Evolutionary conservation across 2,113 vertebrate genomes (phyloP).

Genomic region (Thinocorus orbignyianus): DNA sequence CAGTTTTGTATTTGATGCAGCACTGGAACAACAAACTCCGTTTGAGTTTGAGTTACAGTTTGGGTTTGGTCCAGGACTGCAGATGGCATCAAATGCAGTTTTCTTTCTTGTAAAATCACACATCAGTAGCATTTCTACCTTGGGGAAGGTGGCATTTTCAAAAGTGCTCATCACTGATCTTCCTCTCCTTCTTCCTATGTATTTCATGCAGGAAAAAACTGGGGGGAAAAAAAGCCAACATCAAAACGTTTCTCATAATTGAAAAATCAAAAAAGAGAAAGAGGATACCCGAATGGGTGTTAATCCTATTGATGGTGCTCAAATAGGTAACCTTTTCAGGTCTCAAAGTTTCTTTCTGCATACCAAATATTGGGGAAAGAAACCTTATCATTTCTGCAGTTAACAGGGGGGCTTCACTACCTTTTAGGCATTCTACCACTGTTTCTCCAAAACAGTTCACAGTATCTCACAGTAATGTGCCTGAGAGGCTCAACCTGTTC

Average conservation of each 20-base stretch:
- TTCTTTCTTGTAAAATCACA: slow-evolving; percentile 41
- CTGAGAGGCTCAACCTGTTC: neutral
- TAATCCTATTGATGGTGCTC: slow-evolving; percentile 29
- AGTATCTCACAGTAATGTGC: neutral
- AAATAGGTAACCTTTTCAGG: slow-evolving; percentile 21
- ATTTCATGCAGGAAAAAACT: neutral
- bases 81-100: slow-evolving; percentile 52
- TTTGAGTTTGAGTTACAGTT: slow-evolving; percentile 54
- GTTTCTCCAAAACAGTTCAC: neutral
- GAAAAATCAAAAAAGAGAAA: slow-evolving; percentile 22
- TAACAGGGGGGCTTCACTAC: neutral
- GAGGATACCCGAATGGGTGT: neutral
- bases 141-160: slow-evolving; percentile 44
- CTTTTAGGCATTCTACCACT: neutral
- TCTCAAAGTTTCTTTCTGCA: slow-evolving; percentile 14
- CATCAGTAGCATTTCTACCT: slow-evolving; percentile 28
- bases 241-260: neutral
- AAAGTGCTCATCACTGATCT: neutral
- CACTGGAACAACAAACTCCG: slow-evolving; percentile 53
- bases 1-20: slow-evolving; percentile 54
- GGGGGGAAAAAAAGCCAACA: neutral
- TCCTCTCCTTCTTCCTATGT: neutral
- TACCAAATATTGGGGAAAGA: slow-evolving; percentile 2
- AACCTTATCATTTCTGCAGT: neutral
- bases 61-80: slow-evolving; percentile 54